phyloP scores from a whole-genome alignment of 2,888 invertebrate genomes.

The Catonia carolina region DNA sequence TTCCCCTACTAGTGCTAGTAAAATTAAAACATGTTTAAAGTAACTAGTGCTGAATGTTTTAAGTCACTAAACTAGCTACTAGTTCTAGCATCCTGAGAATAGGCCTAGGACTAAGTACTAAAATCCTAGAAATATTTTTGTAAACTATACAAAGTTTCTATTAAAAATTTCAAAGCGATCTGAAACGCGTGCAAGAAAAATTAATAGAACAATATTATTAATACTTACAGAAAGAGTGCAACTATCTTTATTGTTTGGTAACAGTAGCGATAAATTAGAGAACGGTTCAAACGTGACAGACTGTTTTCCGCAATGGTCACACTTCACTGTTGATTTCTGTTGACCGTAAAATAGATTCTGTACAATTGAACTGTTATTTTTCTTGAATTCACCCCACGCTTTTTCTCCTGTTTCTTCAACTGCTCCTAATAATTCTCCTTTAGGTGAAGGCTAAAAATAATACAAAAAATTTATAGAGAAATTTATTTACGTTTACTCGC shows the following conservation, averaged over 20 bases:
- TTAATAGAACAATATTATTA: too few relatives aligned
- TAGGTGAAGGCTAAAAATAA: slow-evolving; percentile 34
- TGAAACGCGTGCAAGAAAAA: too few relatives aligned
- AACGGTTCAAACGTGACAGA: slow-evolving; percentile 84
- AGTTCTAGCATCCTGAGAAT: too few relatives aligned
- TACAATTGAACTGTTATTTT: slow-evolving; percentile 63
- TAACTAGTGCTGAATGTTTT: too few relatives aligned
- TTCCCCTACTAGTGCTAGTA: too few relatives aligned
- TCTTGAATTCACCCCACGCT: slow-evolving; percentile 68
- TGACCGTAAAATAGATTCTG: slow-evolving; percentile 79
- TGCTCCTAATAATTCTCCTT: slow-evolving; percentile 36
- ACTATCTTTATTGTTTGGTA: slow-evolving; percentile 47
- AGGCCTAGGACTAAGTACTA: too few relatives aligned
- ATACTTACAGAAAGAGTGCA: slow-evolving; percentile 30
- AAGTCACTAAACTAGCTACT: too few relatives aligned
- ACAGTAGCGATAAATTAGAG: slow-evolving; percentile 74
- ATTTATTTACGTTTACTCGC: slow-evolving; percentile 17
- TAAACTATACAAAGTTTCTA: too few relatives aligned
- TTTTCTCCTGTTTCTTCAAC: slow-evolving; percentile 45
- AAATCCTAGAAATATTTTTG: too few relatives aligned
- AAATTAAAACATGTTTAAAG: too few relatives aligned
- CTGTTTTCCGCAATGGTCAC: slow-evolving; percentile 62
- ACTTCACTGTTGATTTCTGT: slow-evolving; percentile 72
- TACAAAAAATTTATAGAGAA: slow-evolving; percentile 16
- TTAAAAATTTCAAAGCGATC: too few relatives aligned